Conservation (phyloP, 2,113 vertebrate species). For the Gymnocephalus cernua region DNA sequence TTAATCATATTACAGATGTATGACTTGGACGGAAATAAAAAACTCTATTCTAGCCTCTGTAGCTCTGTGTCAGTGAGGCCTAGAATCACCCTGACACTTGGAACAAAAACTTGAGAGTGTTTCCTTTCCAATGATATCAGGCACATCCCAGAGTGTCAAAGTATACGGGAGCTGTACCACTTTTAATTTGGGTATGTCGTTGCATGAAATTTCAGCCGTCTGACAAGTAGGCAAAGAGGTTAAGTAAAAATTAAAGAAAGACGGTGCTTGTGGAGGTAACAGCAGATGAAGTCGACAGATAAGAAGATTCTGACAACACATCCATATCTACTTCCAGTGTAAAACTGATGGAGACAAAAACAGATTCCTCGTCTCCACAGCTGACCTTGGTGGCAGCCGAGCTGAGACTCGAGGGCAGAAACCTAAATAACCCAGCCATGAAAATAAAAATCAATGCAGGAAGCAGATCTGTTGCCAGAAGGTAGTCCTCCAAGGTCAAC, state of each 20-base stretch:
- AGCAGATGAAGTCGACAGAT: slow-evolving; percentile 24
- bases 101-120: no score
- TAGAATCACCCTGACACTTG: no score
- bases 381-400: slow-evolving; percentile 72
- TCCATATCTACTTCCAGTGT: slow-evolving; percentile 50
- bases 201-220: no score
- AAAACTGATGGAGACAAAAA: slow-evolving; percentile 67
- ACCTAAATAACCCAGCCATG: slow-evolving; percentile 78
- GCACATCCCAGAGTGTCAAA: no score
- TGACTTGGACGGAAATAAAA: no score
- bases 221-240: no score
- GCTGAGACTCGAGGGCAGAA: slow-evolving; percentile 66
- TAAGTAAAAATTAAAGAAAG: not conserved
- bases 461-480: slow-evolving; percentile 81
- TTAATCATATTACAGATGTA: no score
- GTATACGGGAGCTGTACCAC: no score
- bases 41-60: no score
- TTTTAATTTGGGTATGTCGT: no score
- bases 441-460: slow-evolving; percentile 84
- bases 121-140: no score
- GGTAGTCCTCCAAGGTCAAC: slow-evolving; percentile 81
- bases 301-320: slow-evolving; percentile 29
- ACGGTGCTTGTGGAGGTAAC: not conserved
- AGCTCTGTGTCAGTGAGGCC: no score
- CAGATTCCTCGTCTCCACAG: slow-evolving; percentile 59